These are phyloP conservation scores for Gastrophryne carolinensis DNA, from an alignment of 2,797 vertebrate species.

Conservation along the genomic window DNA sequence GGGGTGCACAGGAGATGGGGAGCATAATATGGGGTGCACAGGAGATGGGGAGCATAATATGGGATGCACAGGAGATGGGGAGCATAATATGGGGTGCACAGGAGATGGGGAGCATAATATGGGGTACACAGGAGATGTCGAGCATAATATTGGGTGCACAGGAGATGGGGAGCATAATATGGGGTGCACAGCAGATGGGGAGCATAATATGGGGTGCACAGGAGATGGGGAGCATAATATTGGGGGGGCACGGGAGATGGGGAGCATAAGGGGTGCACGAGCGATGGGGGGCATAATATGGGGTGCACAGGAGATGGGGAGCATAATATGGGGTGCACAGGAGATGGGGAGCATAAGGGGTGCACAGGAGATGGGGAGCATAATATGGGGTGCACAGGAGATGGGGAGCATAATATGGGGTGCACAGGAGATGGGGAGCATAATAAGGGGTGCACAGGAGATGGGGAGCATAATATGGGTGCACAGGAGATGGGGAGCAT, in stretches of 20 bases:
- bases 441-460: too few species aligned
- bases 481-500: too few species aligned
- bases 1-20: too few species aligned
- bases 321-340: background rate
- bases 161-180: background rate
- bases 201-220: background rate
- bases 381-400: background rate
- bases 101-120: too few species aligned
- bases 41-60: too few species aligned
- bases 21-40: too few species aligned
- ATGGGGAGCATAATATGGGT: too few species aligned
- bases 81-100: background rate
- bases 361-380: background rate
- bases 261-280: background rate
- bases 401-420: background rate
- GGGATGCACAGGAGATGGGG: background rate
- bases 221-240: background rate
- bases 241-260: too few species aligned
- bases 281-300: too few species aligned
- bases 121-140: too few species aligned
- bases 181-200: background rate
- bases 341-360: background rate
- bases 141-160: too few species aligned
- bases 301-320: background rate
- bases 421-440: background rate